Conservation (phyloP, 1,140 invertebrate genomes). For the honey bee (Apis mellifera) region DNA sequence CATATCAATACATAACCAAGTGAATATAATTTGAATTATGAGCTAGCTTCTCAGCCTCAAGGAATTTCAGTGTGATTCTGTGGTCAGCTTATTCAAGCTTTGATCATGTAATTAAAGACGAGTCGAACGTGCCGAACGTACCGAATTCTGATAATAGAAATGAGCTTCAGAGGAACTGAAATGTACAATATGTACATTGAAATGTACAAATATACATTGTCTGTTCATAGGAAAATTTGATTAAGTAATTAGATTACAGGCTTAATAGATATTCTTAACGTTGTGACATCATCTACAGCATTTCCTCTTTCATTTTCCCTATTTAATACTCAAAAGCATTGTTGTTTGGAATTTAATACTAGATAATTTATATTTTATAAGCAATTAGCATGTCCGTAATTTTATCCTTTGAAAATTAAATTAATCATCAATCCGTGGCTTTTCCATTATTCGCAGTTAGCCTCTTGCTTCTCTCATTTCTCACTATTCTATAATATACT, state of each 20-base stretch:
- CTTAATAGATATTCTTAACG: constrained; percentile 41
- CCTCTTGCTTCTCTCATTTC: not conserved
- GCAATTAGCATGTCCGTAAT: constrained; percentile 38
- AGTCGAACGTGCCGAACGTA: constrained; percentile 53
- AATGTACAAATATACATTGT: no score
- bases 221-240: constrained; percentile 56
- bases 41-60: constrained; percentile 14
- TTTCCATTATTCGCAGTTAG: constrained; percentile 58
- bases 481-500: not conserved
- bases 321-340: not conserved
- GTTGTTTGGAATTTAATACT: constrained; percentile 43
- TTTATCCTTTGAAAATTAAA: constrained; percentile 60
- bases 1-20: constrained; percentile 36
- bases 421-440: constrained; percentile 82
- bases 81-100: constrained; percentile 61
- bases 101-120: constrained; percentile 55
- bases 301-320: not conserved
- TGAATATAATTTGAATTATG: constrained; percentile 52
- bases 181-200: no score
- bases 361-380: constrained; percentile 43
- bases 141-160: constrained; percentile 57
- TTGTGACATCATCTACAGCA: constrained; percentile 34
- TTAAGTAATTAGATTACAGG: constrained; percentile 55
- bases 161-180: constrained; percentile 43
- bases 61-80: constrained; percentile 50